Evolutionary conservation across 1,140 invertebrate genomes (phyloP).

Genomic region (Charaxes varanes): DNA sequence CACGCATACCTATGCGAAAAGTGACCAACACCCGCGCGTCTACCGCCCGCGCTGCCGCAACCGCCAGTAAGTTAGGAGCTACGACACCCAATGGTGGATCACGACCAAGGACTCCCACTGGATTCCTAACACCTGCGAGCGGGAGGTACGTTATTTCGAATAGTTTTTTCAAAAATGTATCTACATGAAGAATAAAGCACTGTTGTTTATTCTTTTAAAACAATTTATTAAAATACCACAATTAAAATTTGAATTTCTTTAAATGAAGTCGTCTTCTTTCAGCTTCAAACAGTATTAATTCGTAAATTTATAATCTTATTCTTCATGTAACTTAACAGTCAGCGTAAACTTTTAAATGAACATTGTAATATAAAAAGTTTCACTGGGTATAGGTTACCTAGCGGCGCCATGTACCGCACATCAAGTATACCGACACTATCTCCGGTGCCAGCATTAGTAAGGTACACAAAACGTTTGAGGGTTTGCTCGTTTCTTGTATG

Average conservation of each 20-base stretch:
- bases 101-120: slow-evolving; percentile 83
- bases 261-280: no score
- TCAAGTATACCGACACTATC: slow-evolving; percentile 90
- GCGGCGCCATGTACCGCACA: slow-evolving; percentile 86
- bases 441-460: slow-evolving; percentile 82
- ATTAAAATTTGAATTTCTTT: no score
- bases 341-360: background rate
- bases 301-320: background rate
- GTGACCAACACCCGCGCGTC: slow-evolving; percentile 72
- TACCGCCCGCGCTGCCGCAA: slow-evolving; percentile 73
- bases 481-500: slow-evolving; percentile 46
- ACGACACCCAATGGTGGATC: slow-evolving; percentile 73
- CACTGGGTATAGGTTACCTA: slow-evolving; percentile 64
- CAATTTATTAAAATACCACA: no score
- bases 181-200: slow-evolving; percentile 5
- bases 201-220: no score
- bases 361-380: slow-evolving; percentile 25
- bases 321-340: background rate
- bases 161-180: background rate
- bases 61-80: slow-evolving; percentile 68
- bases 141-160: slow-evolving; percentile 74
- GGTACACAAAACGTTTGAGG: slow-evolving; percentile 76
- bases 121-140: slow-evolving; percentile 80
- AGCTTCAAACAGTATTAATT: background rate
- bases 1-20: slow-evolving; percentile 82